phyloP scores from a whole-genome alignment of 2,113 vertebrate species.

The Protomyctophum bolini region DNA sequence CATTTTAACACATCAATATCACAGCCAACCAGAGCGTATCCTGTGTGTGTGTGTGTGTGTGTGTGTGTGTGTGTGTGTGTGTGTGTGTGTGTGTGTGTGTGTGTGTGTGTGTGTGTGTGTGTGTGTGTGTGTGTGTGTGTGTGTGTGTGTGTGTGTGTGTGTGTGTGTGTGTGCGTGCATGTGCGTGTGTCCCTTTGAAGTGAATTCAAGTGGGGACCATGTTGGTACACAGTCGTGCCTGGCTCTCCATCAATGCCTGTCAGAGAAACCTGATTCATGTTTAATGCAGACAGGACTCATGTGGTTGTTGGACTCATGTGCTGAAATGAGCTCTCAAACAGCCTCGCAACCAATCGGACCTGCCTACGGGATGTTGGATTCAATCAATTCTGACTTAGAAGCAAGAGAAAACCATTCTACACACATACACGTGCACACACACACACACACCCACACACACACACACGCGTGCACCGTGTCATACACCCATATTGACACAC shows the following conservation, averaged over 20 bases:
- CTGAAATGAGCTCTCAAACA: conserved; percentile 1
- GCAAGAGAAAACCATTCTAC: conserved; percentile 25
- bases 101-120: not conserved
- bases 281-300: not conserved
- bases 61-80: not conserved
- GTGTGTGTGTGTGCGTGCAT: not conserved
- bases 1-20: conserved; percentile 13
- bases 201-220: conserved; percentile 11
- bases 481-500: conserved; percentile 6
- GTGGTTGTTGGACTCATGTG: not conserved
- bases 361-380: conserved; percentile 44
- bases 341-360: conserved; percentile 12
- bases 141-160: not conserved
- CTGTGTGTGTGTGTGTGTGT: not conserved
- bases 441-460: conserved; percentile 7
- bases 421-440: not conserved
- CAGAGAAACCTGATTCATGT: conserved; percentile 1
- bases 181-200: too few relatives aligned
- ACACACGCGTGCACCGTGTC: not conserved
- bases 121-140: not conserved
- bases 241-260: not conserved
- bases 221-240: not conserved
- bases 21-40: not conserved
- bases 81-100: not conserved
- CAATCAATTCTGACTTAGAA: conserved; percentile 50